phyloP scores from a whole-genome alignment of 2,888 invertebrate species.

The Vannuccia rotundouncinata region DNA sequence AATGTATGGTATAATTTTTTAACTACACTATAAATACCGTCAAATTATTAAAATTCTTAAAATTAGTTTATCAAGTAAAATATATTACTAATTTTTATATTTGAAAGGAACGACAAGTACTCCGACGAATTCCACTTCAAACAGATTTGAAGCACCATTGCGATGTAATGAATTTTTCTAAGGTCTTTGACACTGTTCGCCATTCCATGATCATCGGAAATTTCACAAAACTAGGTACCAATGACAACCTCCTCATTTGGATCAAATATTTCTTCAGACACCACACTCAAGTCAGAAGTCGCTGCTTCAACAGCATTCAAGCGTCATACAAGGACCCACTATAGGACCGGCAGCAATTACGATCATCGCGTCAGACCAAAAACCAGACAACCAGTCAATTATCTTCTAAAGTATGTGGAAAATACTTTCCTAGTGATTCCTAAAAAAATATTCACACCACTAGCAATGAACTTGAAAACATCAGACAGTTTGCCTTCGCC shows the following conservation, averaged over 20 bases:
- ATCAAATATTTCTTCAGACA: neutral
- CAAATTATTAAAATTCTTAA: too few species aligned
- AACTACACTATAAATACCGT: too few species aligned
- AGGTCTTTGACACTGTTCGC: neutral
- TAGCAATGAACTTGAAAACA: neutral
- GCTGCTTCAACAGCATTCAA: neutral
- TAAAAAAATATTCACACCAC: neutral
- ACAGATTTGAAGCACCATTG: neutral
- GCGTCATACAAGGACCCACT: neutral
- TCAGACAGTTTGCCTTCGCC: neutral
- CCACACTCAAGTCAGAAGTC: neutral
- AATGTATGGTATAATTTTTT: too few species aligned
- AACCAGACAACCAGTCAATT: neutral
- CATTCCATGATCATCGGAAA: neutral
- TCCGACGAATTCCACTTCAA: neutral
- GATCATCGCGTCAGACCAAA: neutral
- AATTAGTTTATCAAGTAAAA: too few species aligned
- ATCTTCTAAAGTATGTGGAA: neutral
- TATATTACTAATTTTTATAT: too few species aligned
- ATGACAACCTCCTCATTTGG: neutral
- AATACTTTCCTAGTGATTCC: neutral
- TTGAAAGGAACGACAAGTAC: neutral
- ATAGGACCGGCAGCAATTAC: neutral
- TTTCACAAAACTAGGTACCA: neutral
- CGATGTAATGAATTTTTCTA: neutral